Evolutionary conservation across 1,140 invertebrate genomes (phyloP).

Genomic region (Anthonomus grandis): DNA sequence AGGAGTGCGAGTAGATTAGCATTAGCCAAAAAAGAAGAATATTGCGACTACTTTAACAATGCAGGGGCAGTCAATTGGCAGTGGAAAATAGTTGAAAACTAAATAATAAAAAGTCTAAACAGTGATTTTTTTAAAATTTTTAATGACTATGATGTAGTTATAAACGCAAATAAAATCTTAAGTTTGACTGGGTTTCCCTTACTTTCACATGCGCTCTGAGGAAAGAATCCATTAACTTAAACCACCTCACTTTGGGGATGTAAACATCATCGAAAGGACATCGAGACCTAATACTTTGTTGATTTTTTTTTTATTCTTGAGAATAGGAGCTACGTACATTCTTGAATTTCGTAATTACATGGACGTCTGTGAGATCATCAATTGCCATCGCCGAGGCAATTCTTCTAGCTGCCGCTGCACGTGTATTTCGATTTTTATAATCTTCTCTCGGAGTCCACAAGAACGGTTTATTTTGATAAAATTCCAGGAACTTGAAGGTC

Average conservation of each 20-base stretch:
- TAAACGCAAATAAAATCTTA: conserved; percentile 18
- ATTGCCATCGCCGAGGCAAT: conserved; percentile 18
- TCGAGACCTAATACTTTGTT: conserved; percentile 27
- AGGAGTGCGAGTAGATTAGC: conserved; percentile 1
- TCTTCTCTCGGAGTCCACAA: conserved; percentile 21
- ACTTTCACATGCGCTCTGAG: conserved; percentile 1
- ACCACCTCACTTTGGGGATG: background rate
- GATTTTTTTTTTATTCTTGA: conserved; percentile 39
- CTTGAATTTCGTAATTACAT: conserved; percentile 28
- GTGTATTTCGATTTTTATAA: conserved; percentile 19
- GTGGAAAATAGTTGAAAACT: conserved; percentile 6
- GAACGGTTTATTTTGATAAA: conserved; percentile 20
- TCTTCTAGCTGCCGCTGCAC: conserved; percentile 23
- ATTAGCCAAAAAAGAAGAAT: conserved; percentile 2
- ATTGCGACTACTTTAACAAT: conserved; percentile 11
- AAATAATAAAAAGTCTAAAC: conserved; percentile 1
- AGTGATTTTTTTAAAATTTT: conserved; percentile 2
- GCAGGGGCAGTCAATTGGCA: conserved; percentile 12
- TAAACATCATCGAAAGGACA: background rate
- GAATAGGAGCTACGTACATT: conserved; percentile 17
- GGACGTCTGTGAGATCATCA: conserved; percentile 12
- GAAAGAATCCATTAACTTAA: background rate
- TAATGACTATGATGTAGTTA: background rate
- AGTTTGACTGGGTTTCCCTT: conserved; percentile 12
- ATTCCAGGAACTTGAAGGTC: conserved; percentile 17